A percentile compares a stretch with the other conserved stretches of the same genome.
These are phyloP conservation scores for Ranitomeya imitator DNA, from an alignment of 2,113 vertebrate genomes.

Conservation along the genomic window DNA sequence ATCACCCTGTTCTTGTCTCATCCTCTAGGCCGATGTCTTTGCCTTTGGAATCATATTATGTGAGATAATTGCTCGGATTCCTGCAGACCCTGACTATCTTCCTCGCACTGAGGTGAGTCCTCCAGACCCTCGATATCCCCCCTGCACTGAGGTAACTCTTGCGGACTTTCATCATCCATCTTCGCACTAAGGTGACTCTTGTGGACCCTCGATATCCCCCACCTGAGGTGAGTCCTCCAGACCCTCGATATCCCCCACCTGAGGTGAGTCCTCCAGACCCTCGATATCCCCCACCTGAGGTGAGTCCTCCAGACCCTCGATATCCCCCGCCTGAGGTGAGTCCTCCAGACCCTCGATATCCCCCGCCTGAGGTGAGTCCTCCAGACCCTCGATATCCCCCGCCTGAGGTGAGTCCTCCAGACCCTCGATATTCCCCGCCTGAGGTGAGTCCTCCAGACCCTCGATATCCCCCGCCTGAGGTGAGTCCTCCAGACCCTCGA, in stretches of 20 bases:
- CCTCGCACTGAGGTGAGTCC: constrained; percentile 44
- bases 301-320: neutral
- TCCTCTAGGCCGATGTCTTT: constrained; percentile 79
- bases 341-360: too few species aligned
- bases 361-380: neutral
- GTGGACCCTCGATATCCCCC: neutral
- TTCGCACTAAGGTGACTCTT: constrained; percentile 60
- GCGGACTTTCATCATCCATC: too few species aligned
- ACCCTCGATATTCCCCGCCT: too few species aligned
- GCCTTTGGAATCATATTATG: constrained; percentile 93
- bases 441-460: too few species aligned
- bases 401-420: too few species aligned
- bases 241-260: too few species aligned
- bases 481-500: too few species aligned
- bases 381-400: too few species aligned
- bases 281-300: too few species aligned
- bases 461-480: too few species aligned
- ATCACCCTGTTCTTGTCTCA: constrained; percentile 1
- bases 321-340: neutral
- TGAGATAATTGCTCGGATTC: constrained; percentile 90
- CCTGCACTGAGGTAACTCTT: constrained; percentile 61
- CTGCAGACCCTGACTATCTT: constrained; percentile 77
- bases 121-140: constrained; percentile 65
- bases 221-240: neutral
- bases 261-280: too few species aligned